phyloP scores from a whole-genome alignment of 2,797 vertebrate genomes.

The Gambusia yucatana region DNA sequence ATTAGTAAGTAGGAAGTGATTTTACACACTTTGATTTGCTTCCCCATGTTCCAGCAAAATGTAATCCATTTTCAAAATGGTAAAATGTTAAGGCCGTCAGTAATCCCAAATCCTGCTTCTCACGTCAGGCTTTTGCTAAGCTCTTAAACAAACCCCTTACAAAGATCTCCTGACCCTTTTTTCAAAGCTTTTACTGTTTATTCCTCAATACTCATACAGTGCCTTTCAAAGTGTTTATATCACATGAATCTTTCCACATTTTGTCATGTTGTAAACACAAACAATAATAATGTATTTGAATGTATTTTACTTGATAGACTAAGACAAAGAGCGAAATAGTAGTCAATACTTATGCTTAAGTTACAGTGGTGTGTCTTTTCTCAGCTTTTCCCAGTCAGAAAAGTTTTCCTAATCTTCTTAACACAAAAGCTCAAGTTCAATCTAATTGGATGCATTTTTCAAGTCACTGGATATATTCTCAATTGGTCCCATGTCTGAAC shows the following conservation, averaged over 20 bases:
- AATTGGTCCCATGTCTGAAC: not conserved
- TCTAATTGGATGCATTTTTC: not conserved
- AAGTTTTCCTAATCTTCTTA: not conserved
- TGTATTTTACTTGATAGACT: not conserved
- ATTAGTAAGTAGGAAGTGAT: not conserved
- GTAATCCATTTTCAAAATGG: conserved; percentile 1
- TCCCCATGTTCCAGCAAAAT: not conserved
- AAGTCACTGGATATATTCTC: not conserved
- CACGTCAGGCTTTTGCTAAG: not conserved
- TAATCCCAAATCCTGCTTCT: conserved; percentile 10
- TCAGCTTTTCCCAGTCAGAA: not conserved
- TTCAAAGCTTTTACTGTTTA: conserved; percentile 4
- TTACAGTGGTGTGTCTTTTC: not conserved
- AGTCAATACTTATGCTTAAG: not conserved
- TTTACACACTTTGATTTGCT: not conserved
- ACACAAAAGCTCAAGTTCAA: not conserved
- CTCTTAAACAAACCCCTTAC: not conserved
- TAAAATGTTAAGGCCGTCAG: not conserved
- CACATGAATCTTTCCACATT: not conserved
- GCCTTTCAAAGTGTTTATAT: not conserved
- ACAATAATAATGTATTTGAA: not conserved
- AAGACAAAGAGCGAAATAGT: not conserved
- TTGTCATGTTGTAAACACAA: not conserved
- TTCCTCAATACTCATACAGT: not conserved
- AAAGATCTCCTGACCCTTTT: not conserved